Percentiles rank a stretch among this genome's conserved stretches.
Evolutionary conservation across 2,113 vertebrate species (phyloP).

Genomic region (Danio rerio): DNA sequence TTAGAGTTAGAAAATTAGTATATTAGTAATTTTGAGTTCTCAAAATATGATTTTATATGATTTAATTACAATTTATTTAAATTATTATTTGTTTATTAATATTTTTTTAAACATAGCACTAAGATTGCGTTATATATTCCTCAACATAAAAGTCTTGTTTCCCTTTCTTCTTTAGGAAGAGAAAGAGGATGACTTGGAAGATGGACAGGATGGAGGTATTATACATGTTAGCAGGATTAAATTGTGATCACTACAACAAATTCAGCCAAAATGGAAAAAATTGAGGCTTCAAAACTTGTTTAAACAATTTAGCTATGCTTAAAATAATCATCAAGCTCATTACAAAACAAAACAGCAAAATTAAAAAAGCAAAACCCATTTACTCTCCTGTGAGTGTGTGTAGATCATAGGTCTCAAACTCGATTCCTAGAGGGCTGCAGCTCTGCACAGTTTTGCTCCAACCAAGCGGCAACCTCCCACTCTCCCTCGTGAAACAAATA

Average conservation of each 20-base stretch:
- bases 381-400: too few species aligned
- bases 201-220: constrained; percentile 80
- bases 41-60: too few species aligned
- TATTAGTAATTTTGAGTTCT: too few species aligned
- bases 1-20: too few species aligned
- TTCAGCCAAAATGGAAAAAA: background rate
- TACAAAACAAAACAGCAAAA: background rate
- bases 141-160: background rate
- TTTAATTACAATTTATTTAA: too few species aligned
- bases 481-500: too few species aligned
- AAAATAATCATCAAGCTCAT: background rate
- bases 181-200: constrained; percentile 78
- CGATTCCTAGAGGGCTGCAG: too few species aligned
- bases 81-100: too few species aligned
- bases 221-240: background rate
- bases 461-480: too few species aligned
- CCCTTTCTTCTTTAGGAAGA: constrained; percentile 69
- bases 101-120: too few species aligned
- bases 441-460: too few species aligned
- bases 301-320: background rate
- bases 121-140: background rate
- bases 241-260: background rate
- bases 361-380: background rate
- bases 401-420: too few species aligned
- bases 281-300: background rate